These are phyloP conservation scores for Pseudopleuronectes americanus DNA, from an alignment of 2,797 vertebrate species.

Conservation along the genomic window DNA sequence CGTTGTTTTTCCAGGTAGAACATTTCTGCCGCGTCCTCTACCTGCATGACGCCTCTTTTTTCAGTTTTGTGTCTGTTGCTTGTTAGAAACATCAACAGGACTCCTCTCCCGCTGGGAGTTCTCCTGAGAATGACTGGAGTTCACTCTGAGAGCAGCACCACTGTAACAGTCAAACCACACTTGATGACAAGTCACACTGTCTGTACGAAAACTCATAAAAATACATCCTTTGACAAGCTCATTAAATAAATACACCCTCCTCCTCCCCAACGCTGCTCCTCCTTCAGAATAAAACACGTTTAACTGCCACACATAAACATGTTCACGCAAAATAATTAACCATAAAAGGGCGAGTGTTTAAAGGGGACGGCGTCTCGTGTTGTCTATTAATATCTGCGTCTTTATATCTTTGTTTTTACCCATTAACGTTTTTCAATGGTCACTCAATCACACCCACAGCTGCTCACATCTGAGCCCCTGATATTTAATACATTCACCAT, in stretches of 20 bases:
- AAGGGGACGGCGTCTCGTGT: slow-evolving; percentile 17
- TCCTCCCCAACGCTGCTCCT: not conserved
- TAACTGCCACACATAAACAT: slow-evolving; percentile 1
- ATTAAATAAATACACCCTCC: slow-evolving; percentile 9
- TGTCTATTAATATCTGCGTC: slow-evolving; percentile 34
- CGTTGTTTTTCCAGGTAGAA: too few relatives aligned
- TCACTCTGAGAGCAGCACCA: too few relatives aligned
- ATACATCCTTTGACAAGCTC: slow-evolving; percentile 7
- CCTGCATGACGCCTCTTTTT: too few relatives aligned
- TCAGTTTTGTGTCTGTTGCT: too few relatives aligned
- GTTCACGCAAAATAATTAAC: slow-evolving; percentile 39
- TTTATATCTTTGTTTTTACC: slow-evolving; percentile 26
- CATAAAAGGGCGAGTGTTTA: slow-evolving; percentile 17
- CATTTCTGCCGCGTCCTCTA: too few relatives aligned
- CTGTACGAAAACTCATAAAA: not conserved
- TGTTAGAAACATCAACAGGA: too few relatives aligned
- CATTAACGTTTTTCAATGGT: slow-evolving; percentile 17
- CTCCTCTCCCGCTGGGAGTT: not conserved
- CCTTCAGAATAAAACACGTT: slow-evolving; percentile 16
- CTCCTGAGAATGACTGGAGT: too few relatives aligned
- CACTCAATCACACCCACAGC: slow-evolving; percentile 43
- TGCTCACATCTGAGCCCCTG: slow-evolving; percentile 50
- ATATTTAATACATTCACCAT: slow-evolving; percentile 64
- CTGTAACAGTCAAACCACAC: not conserved
- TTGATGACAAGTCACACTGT: not conserved